phyloP scores from a whole-genome alignment of 92 coral and sea anemone genomes.

The Pocillopora meandrina region DNA sequence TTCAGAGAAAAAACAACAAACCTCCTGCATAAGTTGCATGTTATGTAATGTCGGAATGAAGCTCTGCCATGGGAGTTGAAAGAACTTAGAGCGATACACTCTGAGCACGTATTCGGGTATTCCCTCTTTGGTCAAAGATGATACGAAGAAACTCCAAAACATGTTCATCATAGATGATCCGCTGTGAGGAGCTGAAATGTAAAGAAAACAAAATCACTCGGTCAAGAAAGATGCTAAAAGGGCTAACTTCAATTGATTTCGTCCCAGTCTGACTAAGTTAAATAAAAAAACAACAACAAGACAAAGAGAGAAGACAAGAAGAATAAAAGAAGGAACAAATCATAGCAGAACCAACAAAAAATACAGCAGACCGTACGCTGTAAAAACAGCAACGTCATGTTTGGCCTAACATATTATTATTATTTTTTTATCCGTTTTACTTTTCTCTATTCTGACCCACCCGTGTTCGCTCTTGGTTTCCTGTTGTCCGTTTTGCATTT shows the following conservation, averaged over 20 bases:
- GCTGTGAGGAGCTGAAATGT: slow-evolving; percentile 63
- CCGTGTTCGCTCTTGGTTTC: no score
- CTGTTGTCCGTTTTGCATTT: no score
- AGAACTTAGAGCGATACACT: slow-evolving; percentile 92
- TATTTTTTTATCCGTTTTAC: no score
- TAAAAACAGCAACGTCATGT: no score
- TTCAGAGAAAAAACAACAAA: slow-evolving; percentile 6
- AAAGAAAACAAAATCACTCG: neutral
- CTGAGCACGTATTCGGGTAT: slow-evolving; percentile 82
- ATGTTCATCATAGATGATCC: slow-evolving; percentile 83
- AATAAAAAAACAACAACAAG: no score
- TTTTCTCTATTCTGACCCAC: no score
- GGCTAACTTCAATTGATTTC: neutral
- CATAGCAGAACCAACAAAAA: no score
- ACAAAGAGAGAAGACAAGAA: no score
- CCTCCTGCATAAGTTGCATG: slow-evolving; percentile 90
- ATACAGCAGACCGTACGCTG: no score
- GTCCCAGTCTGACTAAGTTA: neutral
- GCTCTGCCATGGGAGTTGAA: slow-evolving; percentile 81
- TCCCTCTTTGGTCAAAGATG: slow-evolving; percentile 67
- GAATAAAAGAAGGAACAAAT: no score
- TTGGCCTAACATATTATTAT: no score
- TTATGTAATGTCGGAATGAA: slow-evolving; percentile 83
- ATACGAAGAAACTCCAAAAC: slow-evolving; percentile 86
- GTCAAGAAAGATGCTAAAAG: neutral